Evolutionary conservation across 35 echinoderm and acorn worm species (phyloP).

Genomic region (Diadema setosum): DNA sequence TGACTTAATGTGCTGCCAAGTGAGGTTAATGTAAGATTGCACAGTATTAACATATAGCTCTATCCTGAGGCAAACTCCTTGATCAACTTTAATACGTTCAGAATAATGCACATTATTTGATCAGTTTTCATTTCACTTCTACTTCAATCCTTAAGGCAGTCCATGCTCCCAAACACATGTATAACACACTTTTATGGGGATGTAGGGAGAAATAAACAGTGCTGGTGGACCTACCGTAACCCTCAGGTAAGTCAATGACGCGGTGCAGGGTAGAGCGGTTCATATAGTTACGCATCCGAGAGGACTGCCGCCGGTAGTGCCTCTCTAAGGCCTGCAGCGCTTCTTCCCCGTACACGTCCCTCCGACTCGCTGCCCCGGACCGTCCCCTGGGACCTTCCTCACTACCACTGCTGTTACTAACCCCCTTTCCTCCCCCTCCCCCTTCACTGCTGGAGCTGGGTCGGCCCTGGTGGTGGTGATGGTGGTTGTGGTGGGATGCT

Average conservation of each 20-base stretch:
- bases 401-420: conserved; percentile 9
- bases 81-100: too few relatives aligned
- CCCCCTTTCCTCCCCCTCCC: background rate
- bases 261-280: conserved; percentile 90
- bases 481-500: background rate
- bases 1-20: too few relatives aligned
- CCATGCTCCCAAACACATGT: too few relatives aligned
- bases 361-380: conserved; percentile 23
- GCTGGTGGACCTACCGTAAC: conserved; percentile 95
- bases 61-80: too few relatives aligned
- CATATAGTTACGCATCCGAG: conserved; percentile 90
- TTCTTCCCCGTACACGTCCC: conserved; percentile 9
- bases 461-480: background rate
- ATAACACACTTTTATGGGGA: too few relatives aligned
- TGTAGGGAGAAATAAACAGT: too few relatives aligned
- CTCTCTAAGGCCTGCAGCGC: too few relatives aligned
- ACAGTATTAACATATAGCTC: too few relatives aligned
- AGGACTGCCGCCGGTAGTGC: conserved; percentile 59
- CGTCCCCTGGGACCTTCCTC: conserved; percentile 7
- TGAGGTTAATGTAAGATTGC: too few relatives aligned
- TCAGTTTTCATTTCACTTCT: too few relatives aligned
- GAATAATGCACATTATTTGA: too few relatives aligned
- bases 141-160: too few relatives aligned
- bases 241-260: conserved; percentile 84
- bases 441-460: background rate